Percentiles rank a stretch among this genome's conserved stretches.
These are phyloP conservation scores for Macrosoma leucophasiata DNA, from an alignment of 2,888 invertebrate genomes.

Conservation along the genomic window DNA sequence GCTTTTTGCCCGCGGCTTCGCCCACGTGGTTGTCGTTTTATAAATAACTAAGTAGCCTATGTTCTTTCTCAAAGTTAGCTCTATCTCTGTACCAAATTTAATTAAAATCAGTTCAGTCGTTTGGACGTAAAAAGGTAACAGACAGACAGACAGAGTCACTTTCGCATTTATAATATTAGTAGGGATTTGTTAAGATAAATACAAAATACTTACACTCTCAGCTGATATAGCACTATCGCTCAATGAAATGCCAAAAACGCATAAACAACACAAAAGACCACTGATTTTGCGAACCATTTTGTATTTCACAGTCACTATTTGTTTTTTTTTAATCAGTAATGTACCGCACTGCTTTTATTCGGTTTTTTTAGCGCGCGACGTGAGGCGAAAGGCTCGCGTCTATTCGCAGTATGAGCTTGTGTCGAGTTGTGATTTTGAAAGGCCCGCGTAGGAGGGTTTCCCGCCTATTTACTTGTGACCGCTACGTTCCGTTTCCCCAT, in stretches of 20 bases:
- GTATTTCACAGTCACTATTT: constrained; percentile 27
- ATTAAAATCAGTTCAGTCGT: too few species aligned
- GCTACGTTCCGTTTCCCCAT: constrained; percentile 46
- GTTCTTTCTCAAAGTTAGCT: too few species aligned
- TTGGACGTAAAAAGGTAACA: too few species aligned
- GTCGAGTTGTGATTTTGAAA: constrained; percentile 65
- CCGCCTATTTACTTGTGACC: constrained; percentile 49
- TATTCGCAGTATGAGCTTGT: constrained; percentile 50
- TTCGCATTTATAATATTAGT: too few species aligned
- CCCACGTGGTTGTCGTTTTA: too few species aligned
- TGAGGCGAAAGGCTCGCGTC: constrained; percentile 62
- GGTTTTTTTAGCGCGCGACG: constrained; percentile 30
- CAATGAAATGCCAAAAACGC: constrained; percentile 59
- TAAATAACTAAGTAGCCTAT: too few species aligned
- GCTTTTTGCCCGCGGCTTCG: too few species aligned
- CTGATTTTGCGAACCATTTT: constrained; percentile 67
- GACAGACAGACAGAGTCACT: too few species aligned
- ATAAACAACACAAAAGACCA: constrained; percentile 60
- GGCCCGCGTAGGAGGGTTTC: constrained; percentile 74
- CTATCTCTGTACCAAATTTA: too few species aligned
- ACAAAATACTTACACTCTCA: constrained; percentile 65
- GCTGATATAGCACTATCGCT: constrained; percentile 65
- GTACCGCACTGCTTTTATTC: constrained; percentile 8
- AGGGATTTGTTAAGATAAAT: too few species aligned
- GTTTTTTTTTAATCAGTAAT: constrained; percentile 8